Evolutionary conservation across 2,888 invertebrate species (phyloP), one percentile per base, ranked within the genome.

Genomic region (Cataglyphis rosenhaueri): DNA sequence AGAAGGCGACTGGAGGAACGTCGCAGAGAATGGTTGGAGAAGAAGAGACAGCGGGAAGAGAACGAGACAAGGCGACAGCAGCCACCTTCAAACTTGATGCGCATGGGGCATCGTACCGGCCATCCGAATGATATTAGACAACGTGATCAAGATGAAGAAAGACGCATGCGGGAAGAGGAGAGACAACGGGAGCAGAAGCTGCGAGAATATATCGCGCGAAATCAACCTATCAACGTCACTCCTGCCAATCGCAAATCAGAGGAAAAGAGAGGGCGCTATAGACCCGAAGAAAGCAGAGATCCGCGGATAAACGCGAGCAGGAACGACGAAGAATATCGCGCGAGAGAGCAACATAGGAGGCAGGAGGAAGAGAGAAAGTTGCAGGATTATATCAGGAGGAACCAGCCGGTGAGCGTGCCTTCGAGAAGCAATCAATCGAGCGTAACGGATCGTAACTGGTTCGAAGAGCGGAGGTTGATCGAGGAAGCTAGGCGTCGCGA

Each of bases 371-470:
- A 92, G 41, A 85, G 84, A 0, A 92, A 87, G 57, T 75, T 91
- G 29, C 91, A 91, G 74, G 93, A 93, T 15, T 93, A 93, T 79
- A 84, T 92, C 21, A 86, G 89, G 5, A 88, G 93, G 66, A 93
- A 92, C 64, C 92, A 92, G 9, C 91, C 93, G 10, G 86, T 92
- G 35, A 87, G 86, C 38, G 75, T 90, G 12, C 57, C 38, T 29
- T 68, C 84, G 25, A 83, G 64, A 32, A 71, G 61, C 64, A 87
- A 86, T 68, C 84, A 64, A n/a, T 81, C 87, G 12, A 61, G 12
- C 10, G 57, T 35, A 48, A 9, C 66, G 2, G 68, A 52, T 5
- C 83, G 55, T 18, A 57, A 44, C 6, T 70, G 35, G 71, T 5
- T 57, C 21, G 88, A 89, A 52, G 57, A 89, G 5, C 84, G 85